Conservation (phyloP, 1,140 invertebrate species). For the Cotesia glomerata region DNA sequence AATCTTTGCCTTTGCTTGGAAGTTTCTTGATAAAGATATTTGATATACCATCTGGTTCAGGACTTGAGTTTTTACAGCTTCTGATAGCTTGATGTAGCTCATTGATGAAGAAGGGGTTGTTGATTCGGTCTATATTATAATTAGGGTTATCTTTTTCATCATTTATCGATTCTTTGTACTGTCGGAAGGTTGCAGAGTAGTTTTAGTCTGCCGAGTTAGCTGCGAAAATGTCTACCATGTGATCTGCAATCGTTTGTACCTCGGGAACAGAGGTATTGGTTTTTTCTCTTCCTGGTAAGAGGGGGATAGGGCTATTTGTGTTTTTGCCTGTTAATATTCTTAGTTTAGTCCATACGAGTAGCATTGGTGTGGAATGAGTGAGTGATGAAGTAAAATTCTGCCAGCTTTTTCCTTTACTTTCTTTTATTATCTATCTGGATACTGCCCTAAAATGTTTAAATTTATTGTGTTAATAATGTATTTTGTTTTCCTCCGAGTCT, state of each 20-base stretch:
- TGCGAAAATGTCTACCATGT: conserved; percentile 38
- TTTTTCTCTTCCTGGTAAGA: background rate
- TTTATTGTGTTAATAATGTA: too few species aligned
- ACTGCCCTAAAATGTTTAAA: conserved; percentile 37
- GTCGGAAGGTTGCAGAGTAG: conserved; percentile 31
- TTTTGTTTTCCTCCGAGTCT: conserved; percentile 36
- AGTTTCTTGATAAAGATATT: conserved; percentile 44
- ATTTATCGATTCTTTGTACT: conserved; percentile 8
- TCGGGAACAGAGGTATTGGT: background rate
- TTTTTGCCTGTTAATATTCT: conserved; percentile 15
- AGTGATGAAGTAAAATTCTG: conserved; percentile 19
- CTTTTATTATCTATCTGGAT: conserved; percentile 21
- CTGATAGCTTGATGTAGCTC: conserved; percentile 13
- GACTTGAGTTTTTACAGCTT: conserved; percentile 22
- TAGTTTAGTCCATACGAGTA: conserved; percentile 29
- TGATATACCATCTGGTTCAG: conserved; percentile 34
- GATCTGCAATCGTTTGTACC: conserved; percentile 33
- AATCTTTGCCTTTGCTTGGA: conserved; percentile 26
- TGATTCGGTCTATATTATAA: background rate
- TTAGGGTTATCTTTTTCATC: background rate
- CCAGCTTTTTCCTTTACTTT: conserved; percentile 25
- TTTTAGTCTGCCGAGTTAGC: conserved; percentile 43
- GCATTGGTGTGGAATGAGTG: background rate
- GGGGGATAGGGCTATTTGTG: background rate
- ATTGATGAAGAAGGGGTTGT: background rate